These are phyloP conservation scores for Colistium nudipinnis DNA, from an alignment of 2,113 vertebrate genomes.

Conservation along the genomic window DNA sequence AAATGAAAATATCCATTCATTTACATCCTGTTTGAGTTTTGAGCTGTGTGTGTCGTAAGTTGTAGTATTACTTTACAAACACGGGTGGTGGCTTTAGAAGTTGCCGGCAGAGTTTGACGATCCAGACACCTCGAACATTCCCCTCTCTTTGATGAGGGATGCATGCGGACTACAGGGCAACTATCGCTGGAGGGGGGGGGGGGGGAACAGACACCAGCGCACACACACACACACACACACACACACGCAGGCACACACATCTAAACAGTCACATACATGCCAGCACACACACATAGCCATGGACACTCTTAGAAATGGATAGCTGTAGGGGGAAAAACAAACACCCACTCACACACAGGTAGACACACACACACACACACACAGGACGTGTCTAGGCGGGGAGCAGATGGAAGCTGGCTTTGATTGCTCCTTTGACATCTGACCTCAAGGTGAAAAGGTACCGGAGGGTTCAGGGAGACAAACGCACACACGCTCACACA, in stretches of 20 bases:
- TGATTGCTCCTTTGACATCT: slow-evolving; percentile 81
- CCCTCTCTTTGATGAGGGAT: slow-evolving; percentile 72
- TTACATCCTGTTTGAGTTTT: too few species aligned
- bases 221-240: slow-evolving; percentile 10
- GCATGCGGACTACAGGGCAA: slow-evolving; percentile 67
- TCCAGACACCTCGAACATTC: slow-evolving; percentile 67
- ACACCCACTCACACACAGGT: slow-evolving; percentile 35
- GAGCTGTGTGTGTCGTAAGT: slow-evolving; percentile 10
- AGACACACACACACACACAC: slow-evolving; percentile 39
- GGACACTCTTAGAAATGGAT: slow-evolving; percentile 63
- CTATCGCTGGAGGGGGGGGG: slow-evolving; percentile 64
- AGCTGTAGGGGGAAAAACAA: slow-evolving; percentile 48
- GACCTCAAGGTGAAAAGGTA: slow-evolving; percentile 78
- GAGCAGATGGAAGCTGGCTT: slow-evolving; percentile 77
- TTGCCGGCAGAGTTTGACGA: slow-evolving; percentile 58
- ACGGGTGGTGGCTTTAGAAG: slow-evolving; percentile 48
- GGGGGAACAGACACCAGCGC: slow-evolving; percentile 49
- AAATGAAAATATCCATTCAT: too few species aligned
- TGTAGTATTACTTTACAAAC: slow-evolving; percentile 24
- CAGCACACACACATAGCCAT: slow-evolving; percentile 53
- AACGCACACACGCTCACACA: slow-evolving; percentile 41
- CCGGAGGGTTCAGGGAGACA: slow-evolving; percentile 62
- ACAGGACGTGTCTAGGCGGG: slow-evolving; percentile 70
- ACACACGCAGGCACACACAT: slow-evolving; percentile 46
- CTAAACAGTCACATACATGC: slow-evolving; percentile 48